phyloP scores from a whole-genome alignment of 2,113 vertebrate species.

The Protobothrops mucrosquamatus region DNA sequence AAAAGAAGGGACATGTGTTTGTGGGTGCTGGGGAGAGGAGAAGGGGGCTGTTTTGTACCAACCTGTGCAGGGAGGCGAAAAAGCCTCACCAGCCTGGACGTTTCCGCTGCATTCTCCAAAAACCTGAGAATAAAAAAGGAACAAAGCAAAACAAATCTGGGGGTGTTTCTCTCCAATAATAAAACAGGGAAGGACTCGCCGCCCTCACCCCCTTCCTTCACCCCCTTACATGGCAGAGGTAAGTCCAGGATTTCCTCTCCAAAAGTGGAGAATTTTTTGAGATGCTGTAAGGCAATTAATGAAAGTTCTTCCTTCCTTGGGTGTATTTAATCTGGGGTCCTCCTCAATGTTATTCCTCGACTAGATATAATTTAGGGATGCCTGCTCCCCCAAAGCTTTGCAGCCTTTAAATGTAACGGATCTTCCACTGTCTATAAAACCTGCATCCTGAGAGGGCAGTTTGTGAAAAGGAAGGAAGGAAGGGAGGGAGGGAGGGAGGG shows the following conservation, averaged over 20 bases:
- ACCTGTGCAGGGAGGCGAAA: slow-evolving; percentile 76
- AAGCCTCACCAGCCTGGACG: slow-evolving; percentile 68
- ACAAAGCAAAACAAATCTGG: slow-evolving; percentile 25
- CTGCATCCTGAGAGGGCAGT: not conserved
- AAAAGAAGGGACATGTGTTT: not conserved
- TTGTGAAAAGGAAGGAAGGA: not conserved
- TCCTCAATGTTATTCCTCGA: no score
- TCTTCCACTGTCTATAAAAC: not conserved
- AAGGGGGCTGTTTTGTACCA: slow-evolving; percentile 59
- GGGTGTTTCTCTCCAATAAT: not conserved
- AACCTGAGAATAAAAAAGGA: slow-evolving; percentile 67
- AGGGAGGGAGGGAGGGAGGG: accelerated
- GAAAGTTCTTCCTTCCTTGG: not conserved
- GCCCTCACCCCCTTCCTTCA: not conserved
- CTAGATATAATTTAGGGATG: not conserved
- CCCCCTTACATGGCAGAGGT: not conserved
- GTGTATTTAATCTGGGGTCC: no score
- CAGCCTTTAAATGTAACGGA: not conserved
- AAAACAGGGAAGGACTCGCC: not conserved
- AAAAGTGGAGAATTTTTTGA: not conserved
- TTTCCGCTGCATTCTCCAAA: slow-evolving; percentile 62
- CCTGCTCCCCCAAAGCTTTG: not conserved
- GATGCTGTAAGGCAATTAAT: not conserved
- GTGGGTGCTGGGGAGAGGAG: not conserved
- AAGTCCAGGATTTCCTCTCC: slow-evolving; percentile 17